phyloP scores from a whole-genome alignment of 2,888 invertebrate genomes.

The Oligia strigilis region DNA sequence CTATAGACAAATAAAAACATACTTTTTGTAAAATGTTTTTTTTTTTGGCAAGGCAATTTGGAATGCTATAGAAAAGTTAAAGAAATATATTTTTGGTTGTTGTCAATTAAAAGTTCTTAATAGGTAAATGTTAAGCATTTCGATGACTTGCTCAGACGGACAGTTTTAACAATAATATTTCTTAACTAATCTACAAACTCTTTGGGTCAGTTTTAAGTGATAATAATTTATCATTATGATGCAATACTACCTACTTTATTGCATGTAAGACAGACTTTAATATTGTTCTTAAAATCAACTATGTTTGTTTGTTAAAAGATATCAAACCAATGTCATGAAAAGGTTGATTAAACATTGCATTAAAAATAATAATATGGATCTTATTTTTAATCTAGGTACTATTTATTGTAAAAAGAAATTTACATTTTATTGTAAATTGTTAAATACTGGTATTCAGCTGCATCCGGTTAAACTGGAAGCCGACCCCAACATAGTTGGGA shows the following conservation, averaged over 20 bases:
- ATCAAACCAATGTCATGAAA: neutral
- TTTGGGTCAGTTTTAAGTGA: constrained; percentile 12
- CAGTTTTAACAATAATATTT: neutral
- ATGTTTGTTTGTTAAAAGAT: constrained; percentile 3
- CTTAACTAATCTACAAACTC: neutral
- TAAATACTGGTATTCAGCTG: too few species aligned
- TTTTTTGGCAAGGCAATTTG: neutral
- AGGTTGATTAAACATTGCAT: neutral
- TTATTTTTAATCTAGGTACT: neutral
- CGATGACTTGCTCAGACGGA: neutral
- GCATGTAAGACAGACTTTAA: neutral
- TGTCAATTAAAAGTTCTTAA: neutral
- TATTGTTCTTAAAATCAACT: neutral
- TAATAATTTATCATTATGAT: constrained; percentile 27
- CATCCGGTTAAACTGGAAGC: too few species aligned
- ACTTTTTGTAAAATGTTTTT: neutral
- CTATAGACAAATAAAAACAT: constrained; percentile 7
- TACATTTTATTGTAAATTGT: too few species aligned
- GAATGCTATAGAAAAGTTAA: neutral
- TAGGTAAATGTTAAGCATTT: neutral
- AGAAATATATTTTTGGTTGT: neutral
- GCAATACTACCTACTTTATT: constrained; percentile 24
- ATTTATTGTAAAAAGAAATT: too few species aligned
- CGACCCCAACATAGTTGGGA: too few species aligned
- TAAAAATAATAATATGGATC: neutral